Base-by-base conservation (phyloP, 2,113 vertebrate genomes). In the Carlito syrichta region DNA sequence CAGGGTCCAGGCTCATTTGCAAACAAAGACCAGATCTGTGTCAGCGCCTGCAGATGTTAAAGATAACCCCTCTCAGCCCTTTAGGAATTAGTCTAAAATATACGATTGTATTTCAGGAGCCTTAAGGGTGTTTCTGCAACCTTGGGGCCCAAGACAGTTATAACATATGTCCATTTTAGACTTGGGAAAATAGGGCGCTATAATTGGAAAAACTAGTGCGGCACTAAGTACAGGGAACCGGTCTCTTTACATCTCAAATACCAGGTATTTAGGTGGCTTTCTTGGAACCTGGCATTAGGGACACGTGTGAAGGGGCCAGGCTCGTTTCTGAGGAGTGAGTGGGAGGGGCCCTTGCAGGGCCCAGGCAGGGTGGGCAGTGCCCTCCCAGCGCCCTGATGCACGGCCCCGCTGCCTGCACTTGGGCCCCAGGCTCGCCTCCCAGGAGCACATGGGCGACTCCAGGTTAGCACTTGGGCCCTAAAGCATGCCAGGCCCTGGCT, bases 181-280 rank as follows among this genome's bases (percentile, higher is more conserved):
- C 97, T 81, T 92, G 97, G 96, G 97, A 98, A 98, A 98, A 98
- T 97, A 98, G 97, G 96, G 97, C 83, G 45, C 98, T 98, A 98
- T 98, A 98, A 98, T 98, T 98, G 98, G 98, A 98, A 98, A 98
- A 98, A 97, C 95, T 96, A 84, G 87, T 4, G 2, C 91, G 95
- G 96, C 68, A 73, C 84, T 98, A 98, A 98, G 97, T 98, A 98
- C 97, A 98, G 98, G 96, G 97, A 96, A 90, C 86, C 79, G 54
- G 96, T 91, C 96, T 96, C 96, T 90, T 98, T 97, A 97, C 97
- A 98, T 98, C 98, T 98, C 98, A 98, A 97, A 98, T 98, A 98
- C 97, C 98, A 98, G 98, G 98, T 98, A 97, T 97, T 98, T 98
- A 98, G 98, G 97, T 97, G 98, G 97, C 98, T 98, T 98, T 98